Conservation (phyloP, 1,140 invertebrate species). For the Lamellibrachia luymesi region DNA sequence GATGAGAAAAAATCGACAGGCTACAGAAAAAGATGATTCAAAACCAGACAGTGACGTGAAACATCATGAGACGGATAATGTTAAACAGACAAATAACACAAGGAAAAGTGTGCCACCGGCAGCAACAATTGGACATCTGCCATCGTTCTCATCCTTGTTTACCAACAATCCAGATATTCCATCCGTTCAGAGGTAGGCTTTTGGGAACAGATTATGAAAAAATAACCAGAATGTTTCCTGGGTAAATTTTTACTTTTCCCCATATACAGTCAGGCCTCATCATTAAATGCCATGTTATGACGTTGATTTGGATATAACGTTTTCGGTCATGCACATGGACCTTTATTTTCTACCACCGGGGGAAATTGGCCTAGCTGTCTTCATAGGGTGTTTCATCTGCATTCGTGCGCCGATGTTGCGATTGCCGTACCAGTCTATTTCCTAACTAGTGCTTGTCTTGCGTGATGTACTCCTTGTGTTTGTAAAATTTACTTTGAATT, state of each 20-base stretch:
- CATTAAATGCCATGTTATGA: too few species aligned
- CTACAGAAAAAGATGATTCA: background rate
- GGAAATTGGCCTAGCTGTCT: too few species aligned
- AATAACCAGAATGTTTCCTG: conserved; percentile 11
- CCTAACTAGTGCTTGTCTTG: too few species aligned
- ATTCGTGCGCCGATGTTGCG: too few species aligned
- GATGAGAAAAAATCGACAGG: background rate
- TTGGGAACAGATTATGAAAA: background rate
- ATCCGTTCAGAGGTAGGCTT: conserved; percentile 38
- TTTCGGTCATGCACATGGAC: too few species aligned
- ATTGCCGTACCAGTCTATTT: too few species aligned
- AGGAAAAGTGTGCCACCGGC: background rate
- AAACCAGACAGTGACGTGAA: background rate
- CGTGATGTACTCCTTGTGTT: too few species aligned
- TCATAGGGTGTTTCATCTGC: too few species aligned
- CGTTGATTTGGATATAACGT: too few species aligned
- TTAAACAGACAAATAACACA: background rate
- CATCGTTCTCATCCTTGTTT: conserved; percentile 64
- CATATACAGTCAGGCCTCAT: background rate
- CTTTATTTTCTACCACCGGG: too few species aligned
- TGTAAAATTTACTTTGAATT: too few species aligned
- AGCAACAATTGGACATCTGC: background rate
- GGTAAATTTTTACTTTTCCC: background rate
- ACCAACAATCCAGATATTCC: conserved; percentile 74
- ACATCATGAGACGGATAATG: background rate